Percentiles rank a stretch among this genome's conserved stretches.
These are phyloP conservation scores for Fragum fragum DNA, from an alignment of 2,888 invertebrate species.

Conservation along the genomic window DNA sequence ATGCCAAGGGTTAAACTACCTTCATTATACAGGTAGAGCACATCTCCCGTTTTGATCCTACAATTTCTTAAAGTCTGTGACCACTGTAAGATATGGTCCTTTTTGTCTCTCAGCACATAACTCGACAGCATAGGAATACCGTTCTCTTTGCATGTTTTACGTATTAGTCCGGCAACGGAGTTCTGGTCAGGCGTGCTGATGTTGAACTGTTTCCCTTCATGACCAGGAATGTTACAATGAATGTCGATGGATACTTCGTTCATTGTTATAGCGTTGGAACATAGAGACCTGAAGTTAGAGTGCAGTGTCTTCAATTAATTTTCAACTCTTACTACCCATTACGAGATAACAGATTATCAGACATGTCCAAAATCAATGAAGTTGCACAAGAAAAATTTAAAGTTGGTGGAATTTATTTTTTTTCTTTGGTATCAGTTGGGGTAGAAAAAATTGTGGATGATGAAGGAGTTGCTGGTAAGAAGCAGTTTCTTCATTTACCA, in stretches of 20 bases:
- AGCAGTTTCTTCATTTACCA: constrained; percentile 7
- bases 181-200: constrained; percentile 64
- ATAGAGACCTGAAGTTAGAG: too few relatives aligned
- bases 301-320: too few relatives aligned
- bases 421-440: background rate
- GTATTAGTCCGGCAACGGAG: constrained; percentile 71
- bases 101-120: constrained; percentile 78
- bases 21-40: constrained; percentile 76
- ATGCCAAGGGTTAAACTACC: constrained; percentile 18
- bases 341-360: too few relatives aligned
- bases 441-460: too few relatives aligned
- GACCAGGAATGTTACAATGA: constrained; percentile 68
- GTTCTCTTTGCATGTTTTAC: constrained; percentile 74
- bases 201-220: constrained; percentile 68
- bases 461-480: background rate
- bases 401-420: background rate
- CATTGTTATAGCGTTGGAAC: constrained; percentile 17
- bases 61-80: constrained; percentile 73
- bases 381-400: background rate
- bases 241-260: constrained; percentile 72
- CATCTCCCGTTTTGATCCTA: constrained; percentile 80
- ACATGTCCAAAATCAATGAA: background rate
- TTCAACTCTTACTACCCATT: too few relatives aligned
- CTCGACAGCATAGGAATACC: constrained; percentile 67
- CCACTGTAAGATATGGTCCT: constrained; percentile 77